Conservation (phyloP, 2,797 vertebrate species). For the Silurus aristotelis region DNA sequence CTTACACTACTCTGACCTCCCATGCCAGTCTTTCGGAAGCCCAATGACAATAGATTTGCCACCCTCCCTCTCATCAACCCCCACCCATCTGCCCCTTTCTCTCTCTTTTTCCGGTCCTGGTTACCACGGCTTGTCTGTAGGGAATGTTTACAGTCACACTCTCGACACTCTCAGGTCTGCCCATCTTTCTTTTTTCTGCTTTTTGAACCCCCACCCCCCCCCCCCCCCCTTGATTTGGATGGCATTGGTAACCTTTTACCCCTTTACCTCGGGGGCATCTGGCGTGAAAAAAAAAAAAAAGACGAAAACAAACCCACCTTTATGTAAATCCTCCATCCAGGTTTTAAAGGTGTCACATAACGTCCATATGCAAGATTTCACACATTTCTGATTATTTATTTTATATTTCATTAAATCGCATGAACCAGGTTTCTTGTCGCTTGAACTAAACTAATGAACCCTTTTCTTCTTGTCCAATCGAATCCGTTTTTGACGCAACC, state of each 20-base stretch:
- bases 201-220: no score
- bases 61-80: constrained; percentile 46
- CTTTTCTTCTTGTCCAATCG: background rate
- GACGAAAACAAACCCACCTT: background rate
- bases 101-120: constrained; percentile 25
- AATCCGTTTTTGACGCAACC: background rate
- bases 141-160: constrained; percentile 82
- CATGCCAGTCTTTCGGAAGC: constrained; percentile 57
- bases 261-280: constrained; percentile 21
- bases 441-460: no score
- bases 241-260: constrained; percentile 56
- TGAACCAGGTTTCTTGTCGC: background rate
- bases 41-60: constrained; percentile 68
- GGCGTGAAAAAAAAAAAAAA: no score
- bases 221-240: constrained; percentile 27
- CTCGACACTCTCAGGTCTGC: constrained; percentile 58
- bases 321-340: background rate
- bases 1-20: background rate
- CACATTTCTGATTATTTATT: background rate
- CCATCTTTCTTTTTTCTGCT: constrained; percentile 36
- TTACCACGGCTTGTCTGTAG: constrained; percentile 53
- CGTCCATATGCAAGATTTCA: background rate
- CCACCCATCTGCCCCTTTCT: background rate
- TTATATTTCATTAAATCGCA: background rate
- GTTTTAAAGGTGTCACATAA: background rate